Evolutionary conservation across 2,113 vertebrate genomes (phyloP).

Genomic region (Hipposideros armiger): DNA sequence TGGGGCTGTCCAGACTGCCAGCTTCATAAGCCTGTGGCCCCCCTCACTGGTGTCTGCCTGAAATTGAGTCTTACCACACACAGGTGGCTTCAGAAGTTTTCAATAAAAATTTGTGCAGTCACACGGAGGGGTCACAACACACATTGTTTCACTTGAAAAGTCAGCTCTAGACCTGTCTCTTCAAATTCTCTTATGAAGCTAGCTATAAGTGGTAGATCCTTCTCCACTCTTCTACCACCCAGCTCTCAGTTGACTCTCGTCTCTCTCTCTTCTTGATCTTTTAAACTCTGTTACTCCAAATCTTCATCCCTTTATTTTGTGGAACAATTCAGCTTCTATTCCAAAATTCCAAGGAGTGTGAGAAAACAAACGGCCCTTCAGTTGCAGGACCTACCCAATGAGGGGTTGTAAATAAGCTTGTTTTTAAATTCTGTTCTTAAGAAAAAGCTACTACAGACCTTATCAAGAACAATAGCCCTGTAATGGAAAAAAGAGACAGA

Average conservation of each 20-base stretch:
- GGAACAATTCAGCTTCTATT: background rate
- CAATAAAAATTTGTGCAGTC: background rate
- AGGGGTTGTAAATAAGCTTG: slow-evolving; percentile 25
- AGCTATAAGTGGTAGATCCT: background rate
- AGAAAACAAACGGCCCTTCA: slow-evolving; percentile 2
- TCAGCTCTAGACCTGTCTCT: background rate
- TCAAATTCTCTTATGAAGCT: background rate
- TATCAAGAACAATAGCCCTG: background rate
- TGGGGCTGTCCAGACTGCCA: background rate
- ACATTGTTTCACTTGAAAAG: slow-evolving; percentile 55
- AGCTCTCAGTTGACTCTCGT: background rate
- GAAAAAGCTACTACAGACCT: background rate
- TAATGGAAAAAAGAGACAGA: background rate
- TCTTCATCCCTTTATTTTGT: slow-evolving; percentile 7
- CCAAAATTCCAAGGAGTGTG: slow-evolving; percentile 4
- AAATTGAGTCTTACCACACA: background rate
- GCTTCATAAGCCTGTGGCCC: background rate
- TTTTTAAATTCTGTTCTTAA: background rate
- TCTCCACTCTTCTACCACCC: slow-evolving; percentile 16
- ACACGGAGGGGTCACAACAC: background rate
- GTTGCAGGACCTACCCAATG: background rate
- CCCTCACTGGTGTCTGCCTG: background rate
- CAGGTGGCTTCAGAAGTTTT: background rate
- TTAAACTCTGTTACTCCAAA: slow-evolving; percentile 51
- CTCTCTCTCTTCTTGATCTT: background rate